Evolutionary conservation across 2,797 vertebrate genomes (phyloP), one percentile per base, ranked within the genome.

Genomic region (Malacoraja senta): DNA sequence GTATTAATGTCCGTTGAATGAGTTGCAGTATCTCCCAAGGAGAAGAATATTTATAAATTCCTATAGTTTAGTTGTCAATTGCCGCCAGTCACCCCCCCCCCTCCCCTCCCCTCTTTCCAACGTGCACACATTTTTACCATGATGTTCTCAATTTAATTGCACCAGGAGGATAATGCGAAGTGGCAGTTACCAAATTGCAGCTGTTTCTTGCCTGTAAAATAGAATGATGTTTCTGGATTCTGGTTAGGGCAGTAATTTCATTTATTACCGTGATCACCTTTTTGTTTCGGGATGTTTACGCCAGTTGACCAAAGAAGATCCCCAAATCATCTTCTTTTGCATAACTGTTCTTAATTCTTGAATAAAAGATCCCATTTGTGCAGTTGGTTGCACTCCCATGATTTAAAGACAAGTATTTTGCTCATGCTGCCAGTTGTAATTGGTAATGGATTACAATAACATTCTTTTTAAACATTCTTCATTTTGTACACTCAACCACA

Each of bases 261-360:
- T 93, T 93, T 93, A 35, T 65, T 80, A 93, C 76, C 93, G 68
- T 71, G 93, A 71, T 53, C 61, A 68, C 8, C 17, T 80, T 76
- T 68, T 35, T 24, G 90, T 58, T 35, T 95, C 96, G 96, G 96
- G 96, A 97, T 97, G 97, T 97, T 97, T 97, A 98, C 97, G 96
- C 96, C 95, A 96, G 95, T 96, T 97, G 96, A 97, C 97, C 97
- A 97, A 96, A 96, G 95, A 96, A 97, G 96, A 98, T 98, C 96
- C 96, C 96, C 97, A 97, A 98, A 97, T 96, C 97, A 97, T 95
- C 95, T 94, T 96, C 95, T 96, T 96, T 96, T 97, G 96, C 97
- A 97, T 96, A n/a, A 24, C 58, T 74, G n/a, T 58, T 24, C 26
- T 76, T 53, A 76, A 53, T 12, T 71, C 21, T 63, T 61, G 4